Evolutionary conservation across 2,113 vertebrate species (phyloP), one percentile per base, ranked within the genome.

Genomic region (Hydrolagus affinis): DNA sequence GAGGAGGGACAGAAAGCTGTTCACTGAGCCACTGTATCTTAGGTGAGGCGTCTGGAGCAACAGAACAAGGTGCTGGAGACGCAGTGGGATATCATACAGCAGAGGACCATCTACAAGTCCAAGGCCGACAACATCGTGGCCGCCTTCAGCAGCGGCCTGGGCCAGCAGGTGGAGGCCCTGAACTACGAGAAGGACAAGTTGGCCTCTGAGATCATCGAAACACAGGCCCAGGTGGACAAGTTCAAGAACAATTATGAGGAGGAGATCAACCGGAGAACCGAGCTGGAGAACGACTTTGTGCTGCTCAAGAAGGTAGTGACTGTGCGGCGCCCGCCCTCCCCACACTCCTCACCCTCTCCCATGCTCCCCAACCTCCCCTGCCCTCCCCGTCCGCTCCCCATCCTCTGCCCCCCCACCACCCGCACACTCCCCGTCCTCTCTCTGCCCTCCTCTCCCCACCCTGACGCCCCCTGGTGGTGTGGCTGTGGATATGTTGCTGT

Each of bases 241-340:
- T 89, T 89, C 85, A 92, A 89, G 87, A 73, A 76, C 3, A 92
- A 88, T 93, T 94, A 89, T 64, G 90, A 94, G 85, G 89, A 93
- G 0, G 90, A 93, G 87, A 0, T 92, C 8, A 17, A 59, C 0
- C 89, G 87, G 72, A 91, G 91, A 85, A 70, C 80, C 21, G 89
- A 93, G 0, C 12, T 91, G 85, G 94, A 95, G 87, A 94, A 90
- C 28, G 90, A 94, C 0, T 95, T 94, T 87, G 28, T 95, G 0
- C 0, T 94, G 76, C 87, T 70, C 32, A 95, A 94, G 88, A 93
- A 93, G 92, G 93, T 94, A 0, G 0, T 87, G 69, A 15, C 11
- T 1, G 17, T 4, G 11, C n/a, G 7, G 7, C 11, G 23, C 25
- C 32, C 71, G 0, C n/a, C 30, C 9, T 12, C 71, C 71, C 30